A percentile compares a stretch with the other conserved stretches of the same genome.
These are phyloP conservation scores for Erannis defoliaria DNA, from an alignment of 2,888 invertebrate genomes.

Conservation along the genomic window DNA sequence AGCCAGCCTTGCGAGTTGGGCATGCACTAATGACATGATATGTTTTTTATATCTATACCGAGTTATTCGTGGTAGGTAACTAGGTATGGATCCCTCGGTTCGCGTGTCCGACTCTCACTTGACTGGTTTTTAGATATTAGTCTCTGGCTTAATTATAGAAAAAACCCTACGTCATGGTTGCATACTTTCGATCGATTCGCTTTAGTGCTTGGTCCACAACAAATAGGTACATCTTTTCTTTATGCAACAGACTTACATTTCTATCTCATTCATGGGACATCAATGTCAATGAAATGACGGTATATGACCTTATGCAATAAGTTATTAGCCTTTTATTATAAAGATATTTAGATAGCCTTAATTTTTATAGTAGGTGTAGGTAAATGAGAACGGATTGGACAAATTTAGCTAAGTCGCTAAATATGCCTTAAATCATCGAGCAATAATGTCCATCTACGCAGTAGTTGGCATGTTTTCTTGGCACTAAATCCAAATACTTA, in stretches of 20 bases:
- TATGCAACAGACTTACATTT: neutral
- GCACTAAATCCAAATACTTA: slow-evolving; percentile 13
- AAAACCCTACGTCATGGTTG: neutral
- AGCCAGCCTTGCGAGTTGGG: no score
- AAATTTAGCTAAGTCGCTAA: slow-evolving; percentile 4
- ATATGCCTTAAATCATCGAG: slow-evolving; percentile 21
- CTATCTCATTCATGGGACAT: neutral
- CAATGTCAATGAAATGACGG: neutral
- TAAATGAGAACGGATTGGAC: slow-evolving; percentile 6
- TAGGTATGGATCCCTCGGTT: no score
- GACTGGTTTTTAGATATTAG: no score
- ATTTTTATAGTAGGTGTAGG: neutral
- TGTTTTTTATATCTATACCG: no score
- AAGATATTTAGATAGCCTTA: neutral
- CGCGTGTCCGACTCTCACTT: no score
- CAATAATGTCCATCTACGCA: slow-evolving; percentile 7
- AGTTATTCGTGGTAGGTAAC: no score
- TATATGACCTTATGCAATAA: neutral
- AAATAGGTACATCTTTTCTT: neutral
- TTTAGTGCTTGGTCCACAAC: neutral
- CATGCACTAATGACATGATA: no score
- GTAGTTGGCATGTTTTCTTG: slow-evolving; percentile 8
- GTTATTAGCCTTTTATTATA: slow-evolving; percentile 7
- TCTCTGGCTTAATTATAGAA: no score
- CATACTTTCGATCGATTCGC: neutral